Evolutionary conservation across 2,888 invertebrate species (phyloP).

Genomic region (Plebejus melissa): DNA sequence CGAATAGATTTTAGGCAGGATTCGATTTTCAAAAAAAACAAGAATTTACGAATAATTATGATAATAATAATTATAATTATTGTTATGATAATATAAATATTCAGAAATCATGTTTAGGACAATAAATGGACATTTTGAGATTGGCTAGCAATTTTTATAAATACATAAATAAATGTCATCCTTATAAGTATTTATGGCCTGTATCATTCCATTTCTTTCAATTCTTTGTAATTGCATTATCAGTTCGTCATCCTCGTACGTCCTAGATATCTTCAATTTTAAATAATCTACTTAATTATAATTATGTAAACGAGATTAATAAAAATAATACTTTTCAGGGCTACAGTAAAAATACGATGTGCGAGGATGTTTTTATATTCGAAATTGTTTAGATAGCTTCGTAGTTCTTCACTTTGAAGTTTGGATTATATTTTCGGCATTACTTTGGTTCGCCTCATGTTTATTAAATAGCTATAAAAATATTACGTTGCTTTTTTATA

Average conservation of each 20-base stretch:
- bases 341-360: neutral
- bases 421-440: constrained; percentile 11
- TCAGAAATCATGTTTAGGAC: neutral
- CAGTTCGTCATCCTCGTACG: constrained; percentile 1
- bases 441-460: constrained; percentile 18
- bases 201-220: neutral
- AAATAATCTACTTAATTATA: neutral
- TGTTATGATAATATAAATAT: neutral
- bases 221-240: neutral
- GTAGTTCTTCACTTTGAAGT: constrained; percentile 15
- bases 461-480: constrained; percentile 12
- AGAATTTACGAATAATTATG: neutral
- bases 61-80: neutral
- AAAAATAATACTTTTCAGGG: neutral
- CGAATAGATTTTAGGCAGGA: neutral
- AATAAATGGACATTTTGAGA: constrained; percentile 18
- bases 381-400: constrained; percentile 9
- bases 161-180: neutral
- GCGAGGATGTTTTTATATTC: constrained; percentile 11
- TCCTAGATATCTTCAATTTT: neutral
- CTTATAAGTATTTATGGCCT: constrained; percentile 18
- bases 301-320: neutral
- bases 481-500: constrained; percentile 5
- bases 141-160: constrained; percentile 7
- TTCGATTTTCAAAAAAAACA: neutral